Evolutionary conservation across 2,113 vertebrate genomes (phyloP), one percentile per base, ranked within the genome.

Genomic region (Narcine bancroftii): DNA sequence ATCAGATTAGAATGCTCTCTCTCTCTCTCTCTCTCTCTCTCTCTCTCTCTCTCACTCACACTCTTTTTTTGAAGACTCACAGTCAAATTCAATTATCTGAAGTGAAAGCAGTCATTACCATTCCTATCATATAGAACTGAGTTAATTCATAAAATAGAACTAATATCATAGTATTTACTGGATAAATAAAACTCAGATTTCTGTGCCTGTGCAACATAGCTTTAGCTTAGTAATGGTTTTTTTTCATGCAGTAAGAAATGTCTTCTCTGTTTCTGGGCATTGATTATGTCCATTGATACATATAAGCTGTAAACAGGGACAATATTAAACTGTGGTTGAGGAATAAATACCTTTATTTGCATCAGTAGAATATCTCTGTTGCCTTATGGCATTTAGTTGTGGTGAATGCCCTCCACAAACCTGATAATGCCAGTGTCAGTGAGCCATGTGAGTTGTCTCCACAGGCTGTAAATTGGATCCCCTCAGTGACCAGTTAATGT

Each of bases 391-490:
- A 96, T 96, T 91, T 95, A 95, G 95, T 94, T 94, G 95, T 94
- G 95, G 95, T 94, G 95, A 96, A 95, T 96, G 95, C 96, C 96
- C 96, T 95, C 95, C 95, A 94, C 95, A 96, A 95, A 96, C 95
- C 95, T 96, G 95, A 94, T 95, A 95, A 95, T 95, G 94, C 96
- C 95, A 95, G 96, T 96, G 95, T 95, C 96, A 96, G 95, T 97
- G 97, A 97, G 96, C 96, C 96, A 96, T 97, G 95, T 96, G 96
- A 97, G 96, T 96, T 96, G 96, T 97, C 96, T 97, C 96, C 96
- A 96, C 96, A 95, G 96, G 96, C 96, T 97, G 96, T 96, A 97
- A 97, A 97, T 97, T 97, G 96, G 96, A 97, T 97, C 96, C 96
- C 96, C 96, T 97, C 96, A 96, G 96, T 96, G 96, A 96, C 96